Evolutionary conservation across 2,888 invertebrate species (phyloP), one percentile per base, ranked within the genome.

Genomic region (Fragum fragum): DNA sequence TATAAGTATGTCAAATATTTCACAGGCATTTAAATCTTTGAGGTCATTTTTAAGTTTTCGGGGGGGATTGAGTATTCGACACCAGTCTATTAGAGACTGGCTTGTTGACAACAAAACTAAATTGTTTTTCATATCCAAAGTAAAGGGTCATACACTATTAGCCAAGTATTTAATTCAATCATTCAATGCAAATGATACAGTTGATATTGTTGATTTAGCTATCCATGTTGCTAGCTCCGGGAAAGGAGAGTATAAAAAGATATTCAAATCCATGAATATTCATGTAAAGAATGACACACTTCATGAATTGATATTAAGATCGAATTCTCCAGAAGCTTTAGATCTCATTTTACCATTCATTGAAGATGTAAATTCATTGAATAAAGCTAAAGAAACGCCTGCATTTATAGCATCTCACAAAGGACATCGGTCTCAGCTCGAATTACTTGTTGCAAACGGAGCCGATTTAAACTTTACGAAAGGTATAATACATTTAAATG

Each of bases 361-460:
- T 9, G 5, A 9, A 0, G 42, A 76, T 26, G 68, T 76, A 9
- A 59, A 80, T 68, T 26, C 7, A 18, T 5, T 80, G 9, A 76
- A 75, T 59, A 52, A 72, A 71, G 72, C 59, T 11, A 59, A 59
- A 29, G 75, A 70, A 18, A 76, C 75, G 7, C 57, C 75, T 7
- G 66, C 75, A 5, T 80, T 80, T 76, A 57, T 80, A 23, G 79
- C 79, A 52, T 66, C 79, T 1, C 39, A 75, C 5, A 76, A 39
- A 47, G 75, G 79, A 14, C 66, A 80, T 57, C 42, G 32, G 1
- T 36, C 66, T 28, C 75, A 75, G 23, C 32, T 80, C 26, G 36
- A 72, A 32, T 14, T 75, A 1, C 23, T 80, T 23, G 26, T 57
- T 21, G 36, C 23, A 26, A 75, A 63, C 42, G 75, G 79, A 16